Evolutionary conservation across 1,140 invertebrate genomes (phyloP).

Genomic region (Ericerus pela): DNA sequence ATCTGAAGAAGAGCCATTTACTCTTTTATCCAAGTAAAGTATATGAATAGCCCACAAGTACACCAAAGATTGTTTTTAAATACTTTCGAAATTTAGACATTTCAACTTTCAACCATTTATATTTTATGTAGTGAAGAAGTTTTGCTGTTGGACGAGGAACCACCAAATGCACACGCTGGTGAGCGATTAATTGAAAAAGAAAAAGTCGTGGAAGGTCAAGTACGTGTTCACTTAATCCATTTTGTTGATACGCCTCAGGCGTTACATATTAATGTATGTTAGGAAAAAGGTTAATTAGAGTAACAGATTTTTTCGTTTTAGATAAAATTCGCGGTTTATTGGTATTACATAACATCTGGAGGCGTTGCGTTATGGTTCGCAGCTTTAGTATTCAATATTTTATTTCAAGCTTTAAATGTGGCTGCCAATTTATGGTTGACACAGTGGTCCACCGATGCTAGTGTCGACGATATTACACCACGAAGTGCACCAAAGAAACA

Average conservation of each 20-base stretch:
- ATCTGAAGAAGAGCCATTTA: not conserved
- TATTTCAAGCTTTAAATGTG: slow-evolving; percentile 73
- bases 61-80: not conserved
- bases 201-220: not conserved
- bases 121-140: too few relatives aligned
- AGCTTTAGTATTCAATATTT: slow-evolving; percentile 65
- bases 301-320: slow-evolving; percentile 31
- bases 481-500: slow-evolving; percentile 44
- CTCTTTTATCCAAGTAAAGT: not conserved
- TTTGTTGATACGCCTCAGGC: too few relatives aligned
- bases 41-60: not conserved
- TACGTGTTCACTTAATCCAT: not conserved
- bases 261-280: too few relatives aligned
- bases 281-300: too few relatives aligned
- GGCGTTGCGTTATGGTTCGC: slow-evolving; percentile 52
- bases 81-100: not conserved
- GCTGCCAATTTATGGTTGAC: slow-evolving; percentile 86
- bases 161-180: not conserved
- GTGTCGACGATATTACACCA: slow-evolving; percentile 38
- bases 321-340: slow-evolving; percentile 77
- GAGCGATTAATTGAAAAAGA: not conserved
- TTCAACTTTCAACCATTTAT: too few relatives aligned
- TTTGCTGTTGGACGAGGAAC: not conserved
- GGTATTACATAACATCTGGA: slow-evolving; percentile 73
- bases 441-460: slow-evolving; percentile 58